Base-by-base conservation (phyloP, 2,113 vertebrate species). In the Physeter macrocephalus region DNA sequence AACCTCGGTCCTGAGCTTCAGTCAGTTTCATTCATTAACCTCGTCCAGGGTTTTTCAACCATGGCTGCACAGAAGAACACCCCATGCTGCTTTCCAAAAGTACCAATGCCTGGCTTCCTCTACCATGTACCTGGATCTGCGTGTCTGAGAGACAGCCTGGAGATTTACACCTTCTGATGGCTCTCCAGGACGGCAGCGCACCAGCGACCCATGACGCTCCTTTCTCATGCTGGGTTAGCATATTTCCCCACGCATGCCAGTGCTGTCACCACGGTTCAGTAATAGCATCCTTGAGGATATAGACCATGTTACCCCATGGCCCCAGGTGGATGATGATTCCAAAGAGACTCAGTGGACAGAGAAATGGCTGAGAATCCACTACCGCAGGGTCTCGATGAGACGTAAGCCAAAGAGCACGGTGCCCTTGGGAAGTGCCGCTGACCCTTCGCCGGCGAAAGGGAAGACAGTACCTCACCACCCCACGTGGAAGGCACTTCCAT, bases 391-490 rank as follows among this genome's bases (percentile, higher is more conserved):
- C 86, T 66, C 31, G 12, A 57, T 21, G 59, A n/a, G 43, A 27
- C 13, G 12, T 3, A 25, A 18, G n/a, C 12, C 17, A 13, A 6
- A 4, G 10, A 27, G 23, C 25, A 1, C 0, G 8, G 11, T 3
- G 12, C 21, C n/a, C 57, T 39, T 1, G 0, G 46, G 36, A 67
- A 36, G 49, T 59, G 18, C 46, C 6, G 5, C 46, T 11, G 34
- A 49, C 8, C 31, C 14, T 4, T 5, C 15, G 2, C n/a, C 57
- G 36, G 11, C 0, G 21, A n/a, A 41, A 34, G 25, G 36, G 25
- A 36, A 64, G 52, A 3, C 13, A 1, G 6, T 17, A n/a, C 29
- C 39, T 7, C 11, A 41, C 2, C 12, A 8, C 31, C 5, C 25
- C 15, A 4, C 21, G 27, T 57, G 57, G 27, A 74, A 78, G 87